Base-by-base conservation (phyloP, 2,113 vertebrate genomes). In the Stigmatopora nigra region DNA sequence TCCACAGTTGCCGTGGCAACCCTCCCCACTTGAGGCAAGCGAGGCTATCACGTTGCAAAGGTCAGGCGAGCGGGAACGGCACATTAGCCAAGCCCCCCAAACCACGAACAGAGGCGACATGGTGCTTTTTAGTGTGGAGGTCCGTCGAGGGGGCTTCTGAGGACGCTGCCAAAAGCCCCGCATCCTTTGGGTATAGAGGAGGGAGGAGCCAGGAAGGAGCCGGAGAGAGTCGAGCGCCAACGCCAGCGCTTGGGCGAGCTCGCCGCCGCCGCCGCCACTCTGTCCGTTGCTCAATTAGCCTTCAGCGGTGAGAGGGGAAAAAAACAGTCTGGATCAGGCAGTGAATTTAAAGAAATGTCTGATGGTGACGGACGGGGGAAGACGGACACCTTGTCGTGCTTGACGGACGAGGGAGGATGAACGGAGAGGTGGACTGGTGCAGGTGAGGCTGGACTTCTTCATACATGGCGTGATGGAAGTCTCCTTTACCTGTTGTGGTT, bases 1-100 rank as follows among this genome's bases (percentile, higher is more conserved):
- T 95, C 92, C 84, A 67, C 49, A 81, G 93, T 95, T 93, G 89
- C 92, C 90, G 76, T 83, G 85, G 92, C 78, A 92, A 93, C 93
- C 71, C 73, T 84, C 82, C 79, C 90, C 90, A 83, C 91, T 90
- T 90, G 89, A 82, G 90, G 89, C 85, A 86, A 74, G 86, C 64
- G 59, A 73, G 83, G 82, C 81, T 89, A 90, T 92, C 87, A 69
- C 84, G 77, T 91, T 90, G 89, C 90, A 92, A 91, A 92, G 90
- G 91, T 92, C 91, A 89, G 88, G 69, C 70, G 82, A 48, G 59
- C 48, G 78, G 71, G 72, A 76, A 81, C 62, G 62, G 72, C 63
- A 58, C 46, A 73, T 61, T 61, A 62, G 65, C 69, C 53, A 75
- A 66, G 70, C 60, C 36, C 19, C n/a, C 22, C 63, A 59, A 41